phyloP scores from a whole-genome alignment of 2,888 invertebrate species.

The Stenurella melanura region DNA sequence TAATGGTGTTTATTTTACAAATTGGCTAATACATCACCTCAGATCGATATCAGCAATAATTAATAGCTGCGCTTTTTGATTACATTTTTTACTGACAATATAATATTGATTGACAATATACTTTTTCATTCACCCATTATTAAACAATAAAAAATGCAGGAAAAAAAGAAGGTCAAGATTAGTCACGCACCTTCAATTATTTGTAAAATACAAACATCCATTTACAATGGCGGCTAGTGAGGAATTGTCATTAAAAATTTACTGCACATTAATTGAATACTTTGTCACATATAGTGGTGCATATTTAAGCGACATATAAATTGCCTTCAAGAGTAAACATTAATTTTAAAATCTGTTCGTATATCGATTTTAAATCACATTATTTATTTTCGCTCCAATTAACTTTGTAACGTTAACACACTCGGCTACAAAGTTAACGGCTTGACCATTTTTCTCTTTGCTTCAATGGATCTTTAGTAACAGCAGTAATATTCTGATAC shows the following conservation, averaged over 20 bases:
- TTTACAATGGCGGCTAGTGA: neutral
- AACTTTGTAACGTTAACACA: neutral
- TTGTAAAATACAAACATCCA: slow-evolving; percentile 3
- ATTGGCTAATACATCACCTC: neutral
- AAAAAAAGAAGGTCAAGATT: slow-evolving; percentile 8
- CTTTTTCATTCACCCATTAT: neutral
- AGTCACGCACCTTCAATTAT: slow-evolving; percentile 12
- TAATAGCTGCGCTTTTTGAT: neutral
- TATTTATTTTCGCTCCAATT: neutral
- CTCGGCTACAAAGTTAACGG: neutral
- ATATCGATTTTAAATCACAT: neutral
- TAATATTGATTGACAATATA: neutral
- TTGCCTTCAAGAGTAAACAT: neutral
- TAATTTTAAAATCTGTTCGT: neutral
- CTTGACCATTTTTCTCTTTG: neutral
- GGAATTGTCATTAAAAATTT: neutral
- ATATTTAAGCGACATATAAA: neutral
- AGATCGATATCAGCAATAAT: neutral
- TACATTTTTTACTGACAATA: neutral
- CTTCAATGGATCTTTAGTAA: neutral
- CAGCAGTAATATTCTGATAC: too few relatives aligned
- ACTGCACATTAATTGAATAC: neutral
- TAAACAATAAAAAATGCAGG: neutral
- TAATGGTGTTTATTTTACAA: too few relatives aligned
- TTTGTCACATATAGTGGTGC: neutral